Evolutionary conservation across 1,140 invertebrate genomes (phyloP).

Genomic region (Ceratina calcarata): DNA sequence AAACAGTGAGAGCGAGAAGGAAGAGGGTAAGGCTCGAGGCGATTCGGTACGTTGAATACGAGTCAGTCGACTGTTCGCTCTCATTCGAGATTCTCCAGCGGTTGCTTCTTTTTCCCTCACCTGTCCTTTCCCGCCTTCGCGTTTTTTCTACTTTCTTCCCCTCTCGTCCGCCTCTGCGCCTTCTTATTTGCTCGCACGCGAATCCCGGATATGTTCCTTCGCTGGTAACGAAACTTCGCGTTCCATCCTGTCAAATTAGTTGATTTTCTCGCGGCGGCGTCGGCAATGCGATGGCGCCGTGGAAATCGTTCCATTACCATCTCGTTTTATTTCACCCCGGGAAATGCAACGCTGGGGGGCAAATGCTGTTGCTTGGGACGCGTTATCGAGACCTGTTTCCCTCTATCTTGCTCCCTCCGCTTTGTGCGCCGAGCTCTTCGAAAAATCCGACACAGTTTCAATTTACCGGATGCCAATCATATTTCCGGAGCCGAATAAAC

Average conservation of each 20-base stretch:
- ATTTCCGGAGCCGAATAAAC: constrained; percentile 6
- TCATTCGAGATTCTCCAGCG: constrained; percentile 42
- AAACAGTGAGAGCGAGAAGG: neutral
- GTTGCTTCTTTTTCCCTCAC: constrained; percentile 18
- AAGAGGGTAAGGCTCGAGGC: constrained; percentile 29
- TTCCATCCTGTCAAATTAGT: constrained; percentile 48
- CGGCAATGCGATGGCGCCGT: constrained; percentile 2
- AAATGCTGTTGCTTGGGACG: neutral
- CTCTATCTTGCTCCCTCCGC: neutral
- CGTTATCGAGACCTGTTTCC: constrained; percentile 13
- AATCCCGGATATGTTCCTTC: constrained; percentile 1
- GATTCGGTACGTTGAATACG: constrained; percentile 47
- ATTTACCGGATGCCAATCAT: constrained; percentile 2
- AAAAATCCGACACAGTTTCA: constrained; percentile 17
- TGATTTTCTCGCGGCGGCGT: constrained; percentile 47
- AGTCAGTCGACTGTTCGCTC: constrained; percentile 42
- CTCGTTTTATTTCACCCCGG: constrained; percentile 17
- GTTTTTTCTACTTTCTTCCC: neutral
- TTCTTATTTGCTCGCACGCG: constrained; percentile 39
- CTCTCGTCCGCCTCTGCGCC: neutral
- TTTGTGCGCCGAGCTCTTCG: neutral
- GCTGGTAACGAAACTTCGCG: constrained; percentile 19
- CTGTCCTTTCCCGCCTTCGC: neutral
- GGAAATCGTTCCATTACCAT: constrained; percentile 57
- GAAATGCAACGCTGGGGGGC: constrained; percentile 25